A percentile compares a stretch with the other conserved stretches of the same genome.
phyloP scores from a whole-genome alignment of 2,797 vertebrate species.

The Anniella stebbinsi region DNA sequence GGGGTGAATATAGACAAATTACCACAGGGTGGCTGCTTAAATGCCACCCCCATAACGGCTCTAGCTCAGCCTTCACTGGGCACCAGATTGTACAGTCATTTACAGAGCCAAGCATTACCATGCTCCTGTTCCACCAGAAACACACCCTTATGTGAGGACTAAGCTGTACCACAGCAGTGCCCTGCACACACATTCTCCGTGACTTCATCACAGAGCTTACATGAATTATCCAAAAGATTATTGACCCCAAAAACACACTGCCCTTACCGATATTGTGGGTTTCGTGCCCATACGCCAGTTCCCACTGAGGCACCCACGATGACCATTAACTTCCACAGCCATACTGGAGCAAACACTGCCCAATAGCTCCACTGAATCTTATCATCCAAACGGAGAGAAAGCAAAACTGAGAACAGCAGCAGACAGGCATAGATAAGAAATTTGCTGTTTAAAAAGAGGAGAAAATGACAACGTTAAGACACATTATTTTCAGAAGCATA shows the following conservation, averaged over 20 bases:
- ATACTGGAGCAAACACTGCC: constrained; percentile 97
- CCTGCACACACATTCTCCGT: not conserved
- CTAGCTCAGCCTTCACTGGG: not conserved
- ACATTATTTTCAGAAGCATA: not conserved
- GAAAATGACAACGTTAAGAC: constrained; percentile 27
- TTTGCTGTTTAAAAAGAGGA: constrained; percentile 84
- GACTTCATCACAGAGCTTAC: not conserved
- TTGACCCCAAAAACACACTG: not conserved
- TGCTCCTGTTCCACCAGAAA: not conserved
- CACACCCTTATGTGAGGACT: not conserved
- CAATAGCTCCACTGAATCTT: constrained; percentile 98
- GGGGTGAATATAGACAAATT: not conserved
- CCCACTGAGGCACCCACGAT: constrained; percentile 95
- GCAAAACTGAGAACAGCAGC: constrained; percentile 96
- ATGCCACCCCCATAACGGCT: not conserved
- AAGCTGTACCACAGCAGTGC: not conserved
- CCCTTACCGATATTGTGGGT: constrained; percentile 96
- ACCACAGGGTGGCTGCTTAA: not conserved
- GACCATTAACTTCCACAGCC: constrained; percentile 98
- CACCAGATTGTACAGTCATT: not conserved
- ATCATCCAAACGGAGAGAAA: constrained; percentile 92
- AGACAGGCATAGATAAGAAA: constrained; percentile 98
- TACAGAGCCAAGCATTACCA: not conserved
- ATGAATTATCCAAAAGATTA: accelerated
- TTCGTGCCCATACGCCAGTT: constrained; percentile 96